Evolutionary conservation across 2,797 vertebrate genomes (phyloP), one percentile per base, ranked within the genome.

Genomic region (Anguilla marmorata): DNA sequence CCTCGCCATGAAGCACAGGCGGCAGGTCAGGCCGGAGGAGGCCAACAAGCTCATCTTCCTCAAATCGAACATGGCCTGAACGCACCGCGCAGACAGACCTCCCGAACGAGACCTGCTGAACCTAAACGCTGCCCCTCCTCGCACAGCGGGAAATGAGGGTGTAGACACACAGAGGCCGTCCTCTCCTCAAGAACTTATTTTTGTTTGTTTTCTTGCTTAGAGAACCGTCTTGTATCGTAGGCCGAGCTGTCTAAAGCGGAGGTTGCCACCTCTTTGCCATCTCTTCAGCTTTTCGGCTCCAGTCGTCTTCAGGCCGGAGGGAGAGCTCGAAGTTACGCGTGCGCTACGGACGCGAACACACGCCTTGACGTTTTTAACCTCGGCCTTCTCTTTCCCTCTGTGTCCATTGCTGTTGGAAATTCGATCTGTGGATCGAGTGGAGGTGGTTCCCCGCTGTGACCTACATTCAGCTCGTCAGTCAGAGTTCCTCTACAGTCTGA

Each of bases 11-110:
- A 99, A 98, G 94, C 95, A 97, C 95, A 97, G 96, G 93, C 97
- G 98, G 87, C 97, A 99, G 92, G 98, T 99, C 85, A 98, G 97
- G 82, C 95, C 97, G 0, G 98, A 99, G 94, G 99, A 99, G 91
- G 98, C 98, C 97, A 99, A 99, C 97, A 99, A 99, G 94, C 98
- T 99, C 69, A 98, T 99, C 96, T 99, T 99, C 94, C 97, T 99
- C 93, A 98, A 98, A 94, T 98, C 98, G 91, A 99, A 99, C 95
- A 98, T 99, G 97, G 97, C 98, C 96, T 99, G 96, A 96, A 48
- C 41, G 21, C 33, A 19, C 63, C 30, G 16, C 16, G n/a, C 37
- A 48, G 4, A 9, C 79, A 33, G 2, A 76, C 30, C 72, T 37
- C 30, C 27, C 30, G 11, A 74, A 83, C 14, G 0, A 12, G 1